Evolutionary conservation across 2,888 invertebrate species (phyloP).

Genomic region (Synergus itoensis): DNA sequence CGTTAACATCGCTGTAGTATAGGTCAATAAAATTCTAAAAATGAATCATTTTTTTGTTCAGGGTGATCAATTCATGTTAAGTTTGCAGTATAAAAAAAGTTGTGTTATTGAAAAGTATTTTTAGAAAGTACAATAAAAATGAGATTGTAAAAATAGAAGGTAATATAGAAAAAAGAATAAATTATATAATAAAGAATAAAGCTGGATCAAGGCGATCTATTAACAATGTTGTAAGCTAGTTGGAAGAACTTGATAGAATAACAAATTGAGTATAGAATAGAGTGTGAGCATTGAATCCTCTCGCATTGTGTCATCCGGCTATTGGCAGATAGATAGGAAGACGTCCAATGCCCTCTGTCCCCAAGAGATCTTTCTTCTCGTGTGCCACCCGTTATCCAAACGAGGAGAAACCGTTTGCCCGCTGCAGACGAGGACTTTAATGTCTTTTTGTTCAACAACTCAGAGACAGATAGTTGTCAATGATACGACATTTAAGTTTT

Average conservation of each 20-base stretch:
- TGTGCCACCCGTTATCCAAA: slow-evolving; percentile 7
- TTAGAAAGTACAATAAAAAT: too few relatives aligned
- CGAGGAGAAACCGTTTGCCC: slow-evolving; percentile 4
- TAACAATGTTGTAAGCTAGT: not conserved
- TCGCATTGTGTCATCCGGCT: not conserved
- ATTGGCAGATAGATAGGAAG: not conserved
- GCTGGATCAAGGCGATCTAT: not conserved
- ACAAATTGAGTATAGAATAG: slow-evolving; percentile 4
- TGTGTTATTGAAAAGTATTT: too few relatives aligned
- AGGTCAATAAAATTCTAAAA: not conserved
- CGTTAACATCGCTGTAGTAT: not conserved
- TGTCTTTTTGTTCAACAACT: slow-evolving; percentile 1
- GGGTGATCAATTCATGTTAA: not conserved
- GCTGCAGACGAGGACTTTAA: not conserved
- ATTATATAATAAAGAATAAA: too few relatives aligned
- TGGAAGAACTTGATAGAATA: not conserved
- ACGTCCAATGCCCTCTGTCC: slow-evolving; percentile 7
- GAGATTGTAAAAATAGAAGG: too few relatives aligned
- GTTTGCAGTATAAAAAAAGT: too few relatives aligned
- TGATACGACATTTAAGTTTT: not conserved
- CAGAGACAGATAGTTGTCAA: not conserved
- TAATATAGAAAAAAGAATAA: too few relatives aligned
- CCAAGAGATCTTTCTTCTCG: not conserved
- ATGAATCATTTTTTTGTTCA: not conserved
- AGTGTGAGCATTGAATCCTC: not conserved